Percentiles rank a stretch among this genome's conserved stretches.
phyloP scores from a whole-genome alignment of 2,888 invertebrate species.

The Eupithecia dodoneata region DNA sequence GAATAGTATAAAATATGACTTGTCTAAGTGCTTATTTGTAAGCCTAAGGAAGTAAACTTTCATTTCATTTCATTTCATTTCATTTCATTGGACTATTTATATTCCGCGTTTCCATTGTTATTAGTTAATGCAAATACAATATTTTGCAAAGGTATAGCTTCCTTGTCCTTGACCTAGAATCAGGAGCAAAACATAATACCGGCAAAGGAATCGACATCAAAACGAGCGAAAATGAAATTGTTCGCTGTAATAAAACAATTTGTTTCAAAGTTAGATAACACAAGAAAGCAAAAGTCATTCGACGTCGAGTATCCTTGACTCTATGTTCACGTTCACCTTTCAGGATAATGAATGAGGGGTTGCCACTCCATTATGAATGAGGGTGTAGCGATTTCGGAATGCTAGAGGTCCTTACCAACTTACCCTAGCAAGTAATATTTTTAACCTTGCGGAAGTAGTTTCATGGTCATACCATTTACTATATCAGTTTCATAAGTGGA shows the following conservation, averaged over 20 bases:
- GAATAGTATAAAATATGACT: too few relatives aligned
- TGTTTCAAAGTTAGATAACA: background rate
- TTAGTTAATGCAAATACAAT: background rate
- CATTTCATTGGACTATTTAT: background rate
- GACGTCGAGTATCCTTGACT: conserved; percentile 17
- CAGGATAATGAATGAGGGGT: conserved; percentile 16
- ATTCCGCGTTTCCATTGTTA: background rate
- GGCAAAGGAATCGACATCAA: conserved; percentile 6
- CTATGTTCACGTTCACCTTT: conserved; percentile 13
- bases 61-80: too few relatives aligned
- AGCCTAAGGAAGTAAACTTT: too few relatives aligned
- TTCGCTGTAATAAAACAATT: background rate
- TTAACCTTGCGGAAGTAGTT: conserved; percentile 10
- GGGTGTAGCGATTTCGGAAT: conserved; percentile 5
- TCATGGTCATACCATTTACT: background rate
- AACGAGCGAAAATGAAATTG: conserved; percentile 4
- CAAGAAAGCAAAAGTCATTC: conserved; percentile 7
- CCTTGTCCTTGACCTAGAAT: conserved; percentile 14
- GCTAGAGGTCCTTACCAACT: background rate
- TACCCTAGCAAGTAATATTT: conserved; percentile 1
- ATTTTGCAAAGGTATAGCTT: background rate
- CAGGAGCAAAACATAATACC: conserved; percentile 14
- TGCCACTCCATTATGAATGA: conserved; percentile 17
- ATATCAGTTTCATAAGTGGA: background rate
- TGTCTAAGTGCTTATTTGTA: too few relatives aligned